These are phyloP conservation scores for Pitta sordida DNA, from an alignment of 2,113 vertebrate species.

Conservation along the genomic window DNA sequence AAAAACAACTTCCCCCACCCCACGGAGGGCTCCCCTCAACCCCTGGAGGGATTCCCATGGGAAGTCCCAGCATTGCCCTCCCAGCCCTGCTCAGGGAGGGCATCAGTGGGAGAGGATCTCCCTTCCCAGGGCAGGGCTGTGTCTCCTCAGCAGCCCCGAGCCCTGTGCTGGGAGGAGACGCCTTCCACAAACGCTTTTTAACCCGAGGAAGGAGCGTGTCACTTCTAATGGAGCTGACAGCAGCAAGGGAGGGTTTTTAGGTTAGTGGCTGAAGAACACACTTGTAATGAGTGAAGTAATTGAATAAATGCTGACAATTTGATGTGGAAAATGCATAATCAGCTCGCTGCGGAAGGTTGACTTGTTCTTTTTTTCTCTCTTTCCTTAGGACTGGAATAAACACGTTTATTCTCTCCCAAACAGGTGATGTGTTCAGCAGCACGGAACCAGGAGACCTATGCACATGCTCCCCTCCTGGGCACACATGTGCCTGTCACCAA, in stretches of 20 bases:
- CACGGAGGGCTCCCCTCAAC: background rate
- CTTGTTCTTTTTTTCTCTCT: background rate
- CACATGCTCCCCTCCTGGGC: conserved; percentile 12
- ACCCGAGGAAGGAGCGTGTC: background rate
- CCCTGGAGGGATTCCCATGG: background rate
- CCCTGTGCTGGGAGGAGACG: background rate
- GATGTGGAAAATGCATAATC: conserved; percentile 18
- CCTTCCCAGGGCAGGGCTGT: background rate
- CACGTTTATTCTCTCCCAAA: background rate
- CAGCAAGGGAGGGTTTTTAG: conserved; percentile 14
- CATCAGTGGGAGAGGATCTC: background rate
- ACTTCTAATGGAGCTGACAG: conserved; percentile 5
- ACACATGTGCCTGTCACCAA: conserved; percentile 6
- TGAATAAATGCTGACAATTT: conserved; percentile 41
- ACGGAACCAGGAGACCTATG: background rate
- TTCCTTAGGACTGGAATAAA: background rate
- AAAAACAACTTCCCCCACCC: background rate
- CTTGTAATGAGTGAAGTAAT: conserved; percentile 28
- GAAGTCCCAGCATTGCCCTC: background rate
- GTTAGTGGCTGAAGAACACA: background rate
- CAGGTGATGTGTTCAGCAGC: conserved; percentile 41
- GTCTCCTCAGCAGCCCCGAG: background rate
- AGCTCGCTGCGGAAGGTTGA: background rate
- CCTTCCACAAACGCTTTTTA: background rate
- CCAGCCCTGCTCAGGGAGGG: background rate